These are phyloP conservation scores for Oreochromis mossambicus DNA, from an alignment of 2,797 vertebrate species.

Conservation along the genomic window DNA sequence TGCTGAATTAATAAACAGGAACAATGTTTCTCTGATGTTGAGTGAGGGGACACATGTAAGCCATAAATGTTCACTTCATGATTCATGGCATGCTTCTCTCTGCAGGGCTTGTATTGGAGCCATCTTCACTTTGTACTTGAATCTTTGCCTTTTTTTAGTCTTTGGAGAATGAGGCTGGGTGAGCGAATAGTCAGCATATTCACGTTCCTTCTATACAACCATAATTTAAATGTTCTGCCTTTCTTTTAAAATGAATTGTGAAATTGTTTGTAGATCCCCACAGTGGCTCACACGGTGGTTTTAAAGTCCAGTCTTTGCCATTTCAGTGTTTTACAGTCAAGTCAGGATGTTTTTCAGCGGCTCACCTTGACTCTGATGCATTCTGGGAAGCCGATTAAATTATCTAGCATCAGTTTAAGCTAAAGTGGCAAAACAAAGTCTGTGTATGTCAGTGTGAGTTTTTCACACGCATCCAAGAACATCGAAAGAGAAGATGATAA, in stretches of 20 bases:
- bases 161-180: background rate
- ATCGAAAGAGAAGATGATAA: background rate
- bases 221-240: background rate
- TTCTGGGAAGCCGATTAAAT: background rate
- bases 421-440: background rate
- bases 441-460: background rate
- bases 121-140: background rate
- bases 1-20: background rate
- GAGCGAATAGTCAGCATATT: background rate
- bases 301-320: rapidly evolving
- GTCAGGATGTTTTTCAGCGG: background rate
- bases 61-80: background rate
- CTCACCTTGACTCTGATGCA: background rate
- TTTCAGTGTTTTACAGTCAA: background rate
- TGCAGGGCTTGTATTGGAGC: background rate
- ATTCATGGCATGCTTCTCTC: background rate
- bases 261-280: background rate
- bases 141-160: background rate
- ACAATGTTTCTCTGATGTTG: background rate
- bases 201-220: background rate
- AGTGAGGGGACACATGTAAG: background rate
- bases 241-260: background rate
- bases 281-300: background rate
- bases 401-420: background rate
- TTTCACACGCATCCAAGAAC: background rate